Evolutionary conservation across 2,888 invertebrate genomes (phyloP).

Genomic region (Coremacera marginata): DNA sequence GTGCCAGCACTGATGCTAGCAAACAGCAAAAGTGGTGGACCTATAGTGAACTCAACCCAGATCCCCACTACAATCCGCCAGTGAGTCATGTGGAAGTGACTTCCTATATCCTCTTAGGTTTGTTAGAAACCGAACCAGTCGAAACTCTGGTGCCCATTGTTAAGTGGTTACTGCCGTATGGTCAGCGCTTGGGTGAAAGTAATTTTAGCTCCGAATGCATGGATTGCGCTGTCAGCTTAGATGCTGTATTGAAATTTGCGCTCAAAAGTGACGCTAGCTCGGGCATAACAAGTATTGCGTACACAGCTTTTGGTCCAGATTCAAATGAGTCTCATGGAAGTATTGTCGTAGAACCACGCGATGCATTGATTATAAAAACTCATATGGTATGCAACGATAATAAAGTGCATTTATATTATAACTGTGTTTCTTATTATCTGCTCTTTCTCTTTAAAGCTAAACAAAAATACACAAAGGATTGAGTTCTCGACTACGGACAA

Average conservation of each 20-base stretch:
- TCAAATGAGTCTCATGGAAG: neutral
- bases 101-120: slow-evolving; percentile 14
- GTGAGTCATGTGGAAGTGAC: slow-evolving; percentile 17
- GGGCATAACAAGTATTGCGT: neutral
- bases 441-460: neutral
- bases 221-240: slow-evolving; percentile 14
- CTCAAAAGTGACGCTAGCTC: slow-evolving; percentile 5
- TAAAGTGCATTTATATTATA: neutral
- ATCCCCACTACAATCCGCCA: neutral
- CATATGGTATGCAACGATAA: neutral
- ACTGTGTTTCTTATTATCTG: neutral
- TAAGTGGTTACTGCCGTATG: slow-evolving; percentile 21
- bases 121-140: slow-evolving; percentile 21
- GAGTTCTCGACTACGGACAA: slow-evolving; percentile 16
- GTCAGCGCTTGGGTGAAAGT: neutral
- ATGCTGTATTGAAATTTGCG: slow-evolving; percentile 21
- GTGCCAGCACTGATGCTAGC: neutral
- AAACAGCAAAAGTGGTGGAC: slow-evolving; percentile 9
- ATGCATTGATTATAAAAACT: slow-evolving; percentile 14
- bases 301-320: neutral
- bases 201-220: slow-evolving; percentile 1
- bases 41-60: neutral
- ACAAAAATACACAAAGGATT: neutral
- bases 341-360: neutral
- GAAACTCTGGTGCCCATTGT: slow-evolving; percentile 18